Percentiles rank a stretch among this genome's conserved stretches.
phyloP scores from a whole-genome alignment of 2,888 invertebrate genomes.

The Xestia xanthographa region DNA sequence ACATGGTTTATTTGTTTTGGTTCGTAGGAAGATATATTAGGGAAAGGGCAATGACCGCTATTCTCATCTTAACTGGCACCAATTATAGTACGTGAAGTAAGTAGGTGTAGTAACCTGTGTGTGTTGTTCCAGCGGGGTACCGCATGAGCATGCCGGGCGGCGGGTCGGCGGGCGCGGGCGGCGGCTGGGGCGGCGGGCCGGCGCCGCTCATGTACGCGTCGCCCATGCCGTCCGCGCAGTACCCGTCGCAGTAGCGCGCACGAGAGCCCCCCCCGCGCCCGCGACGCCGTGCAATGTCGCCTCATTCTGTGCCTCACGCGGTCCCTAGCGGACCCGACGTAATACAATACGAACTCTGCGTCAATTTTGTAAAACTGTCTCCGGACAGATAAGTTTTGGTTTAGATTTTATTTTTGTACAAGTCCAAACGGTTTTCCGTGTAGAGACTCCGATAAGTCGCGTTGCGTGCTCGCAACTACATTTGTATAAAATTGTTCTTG shows the following conservation, averaged over 20 bases:
- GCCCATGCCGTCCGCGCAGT: conserved; percentile 95
- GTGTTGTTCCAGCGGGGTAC: conserved; percentile 87
- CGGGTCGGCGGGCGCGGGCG: conserved; percentile 78
- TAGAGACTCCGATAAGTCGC: conserved; percentile 62
- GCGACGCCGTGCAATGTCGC: conserved; percentile 58
- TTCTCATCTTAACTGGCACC: too few species aligned
- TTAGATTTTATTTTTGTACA: conserved; percentile 65
- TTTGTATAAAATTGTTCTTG: conserved; percentile 64
- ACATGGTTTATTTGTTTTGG: too few species aligned
- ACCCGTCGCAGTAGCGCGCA: conserved; percentile 94
- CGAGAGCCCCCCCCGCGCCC: conserved; percentile 42
- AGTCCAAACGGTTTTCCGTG: conserved; percentile 63
- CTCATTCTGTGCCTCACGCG: conserved; percentile 62
- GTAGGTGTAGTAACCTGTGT: background rate
- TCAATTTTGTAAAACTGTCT: conserved; percentile 64
- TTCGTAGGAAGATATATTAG: too few species aligned
- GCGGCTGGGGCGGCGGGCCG: conserved; percentile 89
- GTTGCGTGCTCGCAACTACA: conserved; percentile 59
- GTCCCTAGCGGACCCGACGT: conserved; percentile 56
- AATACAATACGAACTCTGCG: conserved; percentile 64
- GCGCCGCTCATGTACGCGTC: conserved; percentile 94
- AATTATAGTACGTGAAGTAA: too few species aligned
- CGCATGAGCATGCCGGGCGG: conserved; percentile 91
- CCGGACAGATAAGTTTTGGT: conserved; percentile 61
- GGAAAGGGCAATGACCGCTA: too few species aligned